Evolutionary conservation across 2,797 vertebrate species (phyloP), one percentile per base, ranked within the genome.

Genomic region (Chiroxiphia lanceolata): DNA sequence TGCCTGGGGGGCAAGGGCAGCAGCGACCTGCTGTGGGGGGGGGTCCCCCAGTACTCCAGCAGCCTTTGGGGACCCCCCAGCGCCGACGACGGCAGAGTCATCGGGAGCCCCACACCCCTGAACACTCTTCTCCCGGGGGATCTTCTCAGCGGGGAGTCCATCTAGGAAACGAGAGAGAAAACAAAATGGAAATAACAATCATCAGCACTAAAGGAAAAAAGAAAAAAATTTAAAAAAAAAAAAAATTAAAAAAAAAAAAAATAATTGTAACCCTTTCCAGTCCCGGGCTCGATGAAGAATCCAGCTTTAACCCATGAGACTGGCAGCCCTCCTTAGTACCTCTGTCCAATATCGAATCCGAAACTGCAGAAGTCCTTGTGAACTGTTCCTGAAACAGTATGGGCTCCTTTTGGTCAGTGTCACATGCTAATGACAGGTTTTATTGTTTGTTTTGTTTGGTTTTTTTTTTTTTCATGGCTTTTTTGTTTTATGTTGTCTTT

Each of bases 61-160:
- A 98, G 98, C 96, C 98, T 99, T 81, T 99, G 99, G 99, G 99
- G 99, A 2, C 99, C 99, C 1, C 98, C 99, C 7, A 98, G 98
- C 67, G 92, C 98, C 59, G 99, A 99, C 2, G 99, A 99, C 3
- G 96, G 98, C 96, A 98, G 99, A 40, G 98, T 99, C 75, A 99
- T 99, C 6, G 99, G 99, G 47, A 99, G 99, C 97, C 99, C 99
- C 77, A 99, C 99, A 45, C 98, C 98, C 45, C 98, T 99, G 68
- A 99, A 99, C 98, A 99, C 99, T 60, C 98, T 99, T 96, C 98
- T 99, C 91, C 99, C 99, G 5, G 99, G 99, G 94, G 99, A 99
- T 96, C 98, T 99, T 95, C 98, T 99, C 95, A 99, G 99, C 9
- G 99, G 99, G 87, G 99, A 99, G 97, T 99, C 99, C 98, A 98